These are phyloP conservation scores for Drosophila borborema DNA, from an alignment of 2,888 invertebrate species.

Conservation along the genomic window DNA sequence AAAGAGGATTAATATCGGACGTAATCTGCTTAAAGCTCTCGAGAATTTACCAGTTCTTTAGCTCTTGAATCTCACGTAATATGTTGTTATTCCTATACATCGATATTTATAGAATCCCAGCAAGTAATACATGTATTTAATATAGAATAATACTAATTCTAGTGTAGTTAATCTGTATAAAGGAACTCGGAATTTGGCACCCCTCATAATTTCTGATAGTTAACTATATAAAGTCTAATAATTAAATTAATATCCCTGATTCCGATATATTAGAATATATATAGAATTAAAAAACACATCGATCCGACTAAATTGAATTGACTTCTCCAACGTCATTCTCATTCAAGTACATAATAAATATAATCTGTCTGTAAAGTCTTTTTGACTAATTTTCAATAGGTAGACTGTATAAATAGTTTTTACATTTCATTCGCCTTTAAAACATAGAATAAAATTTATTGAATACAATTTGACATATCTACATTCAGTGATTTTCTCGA, in stretches of 20 bases:
- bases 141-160: too few species aligned
- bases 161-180: too few species aligned
- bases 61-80: too few species aligned
- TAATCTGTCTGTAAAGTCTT: neutral
- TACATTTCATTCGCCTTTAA: neutral
- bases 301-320: neutral
- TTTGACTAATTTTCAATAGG: conserved; percentile 6
- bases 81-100: neutral
- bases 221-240: too few species aligned
- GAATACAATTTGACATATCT: neutral
- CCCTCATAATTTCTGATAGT: too few species aligned
- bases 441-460: neutral
- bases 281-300: neutral
- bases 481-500: neutral
- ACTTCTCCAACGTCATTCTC: too few species aligned
- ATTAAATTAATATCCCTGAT: too few species aligned
- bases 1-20: neutral
- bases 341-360: neutral
- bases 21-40: too few species aligned
- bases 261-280: too few species aligned
- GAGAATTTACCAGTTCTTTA: too few species aligned
- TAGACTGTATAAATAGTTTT: neutral
- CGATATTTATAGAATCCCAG: neutral
- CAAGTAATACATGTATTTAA: too few species aligned
- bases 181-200: too few species aligned